Evolutionary conservation across 2,113 vertebrate genomes (phyloP).

Genomic region (Cathartes aura): DNA sequence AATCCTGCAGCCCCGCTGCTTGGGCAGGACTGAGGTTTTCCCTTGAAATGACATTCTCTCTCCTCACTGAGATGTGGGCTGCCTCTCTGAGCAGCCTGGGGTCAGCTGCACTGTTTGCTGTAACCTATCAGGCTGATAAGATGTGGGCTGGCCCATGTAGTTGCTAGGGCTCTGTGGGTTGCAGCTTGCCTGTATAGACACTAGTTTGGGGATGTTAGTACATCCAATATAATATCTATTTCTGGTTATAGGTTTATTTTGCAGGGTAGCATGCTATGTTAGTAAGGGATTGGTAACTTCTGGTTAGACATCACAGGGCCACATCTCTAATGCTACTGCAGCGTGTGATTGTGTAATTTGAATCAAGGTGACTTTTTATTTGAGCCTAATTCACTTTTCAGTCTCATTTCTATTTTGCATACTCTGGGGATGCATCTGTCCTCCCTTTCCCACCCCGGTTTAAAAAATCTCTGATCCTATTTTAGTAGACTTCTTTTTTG

Average conservation of each 20-base stretch:
- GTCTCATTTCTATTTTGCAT: slow-evolving; percentile 2
- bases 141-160: not conserved
- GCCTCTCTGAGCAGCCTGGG: not conserved
- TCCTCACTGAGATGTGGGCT: not conserved
- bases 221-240: not conserved
- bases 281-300: not conserved
- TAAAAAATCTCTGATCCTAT: slow-evolving; percentile 1
- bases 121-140: too few species aligned
- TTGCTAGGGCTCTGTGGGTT: not conserved
- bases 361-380: slow-evolving; percentile 63
- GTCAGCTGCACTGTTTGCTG: not conserved
- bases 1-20: not conserved
- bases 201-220: not conserved
- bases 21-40: not conserved
- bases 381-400: slow-evolving; percentile 6
- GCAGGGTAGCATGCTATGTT: not conserved
- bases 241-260: not conserved
- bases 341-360: not conserved
- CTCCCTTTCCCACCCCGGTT: not conserved
- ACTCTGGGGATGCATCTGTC: not conserved
- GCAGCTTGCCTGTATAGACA: not conserved
- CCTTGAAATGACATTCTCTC: not conserved
- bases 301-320: not conserved
- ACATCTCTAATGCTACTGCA: not conserved
- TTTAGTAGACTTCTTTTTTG: not conserved